These are phyloP conservation scores for Aphelenchoides besseyi DNA, from an alignment of 1,140 invertebrate genomes.

Conservation along the genomic window DNA sequence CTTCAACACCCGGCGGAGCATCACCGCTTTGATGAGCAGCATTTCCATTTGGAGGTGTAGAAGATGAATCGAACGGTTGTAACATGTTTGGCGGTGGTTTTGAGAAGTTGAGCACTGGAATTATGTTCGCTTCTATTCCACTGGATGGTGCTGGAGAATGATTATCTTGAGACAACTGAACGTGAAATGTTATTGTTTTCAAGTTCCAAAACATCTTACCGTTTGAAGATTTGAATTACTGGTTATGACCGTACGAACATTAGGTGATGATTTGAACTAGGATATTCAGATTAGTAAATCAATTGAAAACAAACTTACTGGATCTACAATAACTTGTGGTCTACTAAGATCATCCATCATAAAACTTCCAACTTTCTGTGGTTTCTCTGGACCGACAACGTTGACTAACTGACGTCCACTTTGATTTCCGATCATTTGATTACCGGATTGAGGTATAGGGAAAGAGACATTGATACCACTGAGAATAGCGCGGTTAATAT, in stretches of 20 bases:
- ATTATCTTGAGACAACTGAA: too few species aligned
- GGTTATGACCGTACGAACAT: not conserved
- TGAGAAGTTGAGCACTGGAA: slow-evolving; percentile 9
- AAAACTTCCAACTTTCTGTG: slow-evolving; percentile 44
- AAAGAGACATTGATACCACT: slow-evolving; percentile 39
- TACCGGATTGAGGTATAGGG: slow-evolving; percentile 2
- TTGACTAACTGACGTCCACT: slow-evolving; percentile 45
- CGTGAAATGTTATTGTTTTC: too few species aligned
- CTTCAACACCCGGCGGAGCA: slow-evolving; percentile 15
- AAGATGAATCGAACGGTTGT: not conserved
- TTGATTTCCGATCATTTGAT: slow-evolving; percentile 24
- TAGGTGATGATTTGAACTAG: not conserved
- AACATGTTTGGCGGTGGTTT: not conserved
- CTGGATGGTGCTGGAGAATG: too few species aligned
- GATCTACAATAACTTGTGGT: slow-evolving; percentile 27
- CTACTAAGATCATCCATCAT: slow-evolving; percentile 52
- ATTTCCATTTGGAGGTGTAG: not conserved
- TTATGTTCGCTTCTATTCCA: not conserved
- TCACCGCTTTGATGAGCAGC: not conserved
- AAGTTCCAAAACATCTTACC: not conserved
- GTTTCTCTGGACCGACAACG: slow-evolving; percentile 9
- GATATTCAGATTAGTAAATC: not conserved
- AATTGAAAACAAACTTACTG: not conserved
- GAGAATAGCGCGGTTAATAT: slow-evolving; percentile 48
- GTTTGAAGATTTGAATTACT: not conserved